phyloP scores from a whole-genome alignment of 2,888 invertebrate genomes.

The Agrochola macilenta region DNA sequence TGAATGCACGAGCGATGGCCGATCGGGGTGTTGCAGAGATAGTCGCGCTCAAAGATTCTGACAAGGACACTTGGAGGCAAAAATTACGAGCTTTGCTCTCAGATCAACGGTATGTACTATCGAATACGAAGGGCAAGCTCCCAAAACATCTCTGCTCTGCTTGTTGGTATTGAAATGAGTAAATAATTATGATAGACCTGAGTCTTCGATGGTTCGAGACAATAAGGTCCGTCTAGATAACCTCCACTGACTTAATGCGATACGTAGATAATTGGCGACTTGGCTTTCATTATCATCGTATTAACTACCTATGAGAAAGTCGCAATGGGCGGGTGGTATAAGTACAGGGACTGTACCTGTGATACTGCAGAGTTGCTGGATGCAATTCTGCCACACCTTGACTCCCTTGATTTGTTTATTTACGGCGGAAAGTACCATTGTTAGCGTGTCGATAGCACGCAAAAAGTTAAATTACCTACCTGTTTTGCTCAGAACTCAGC shows the following conservation, averaged over 20 bases:
- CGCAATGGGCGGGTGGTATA: slow-evolving; percentile 11
- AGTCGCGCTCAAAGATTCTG: slow-evolving; percentile 78
- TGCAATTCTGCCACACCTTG: background rate
- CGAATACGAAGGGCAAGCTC: background rate
- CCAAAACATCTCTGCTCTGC: background rate
- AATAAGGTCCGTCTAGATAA: slow-evolving; percentile 53
- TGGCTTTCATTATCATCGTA: slow-evolving; percentile 41
- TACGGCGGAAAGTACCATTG: background rate
- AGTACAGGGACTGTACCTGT: background rate
- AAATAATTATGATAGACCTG: slow-evolving; percentile 35
- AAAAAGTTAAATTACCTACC: background rate
- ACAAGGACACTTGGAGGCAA: slow-evolving; percentile 77
- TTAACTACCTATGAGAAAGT: slow-evolving; percentile 34
- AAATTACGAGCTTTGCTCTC: slow-evolving; percentile 83
- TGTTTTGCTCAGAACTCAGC: background rate
- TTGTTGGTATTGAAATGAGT: background rate
- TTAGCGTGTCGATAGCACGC: background rate
- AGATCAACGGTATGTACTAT: slow-evolving; percentile 45
- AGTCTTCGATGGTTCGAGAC: slow-evolving; percentile 35
- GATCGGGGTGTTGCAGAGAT: slow-evolving; percentile 87
- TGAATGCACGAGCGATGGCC: slow-evolving; percentile 89
- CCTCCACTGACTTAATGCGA: slow-evolving; percentile 60
- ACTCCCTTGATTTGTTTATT: background rate
- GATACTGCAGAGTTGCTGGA: background rate
- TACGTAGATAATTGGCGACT: slow-evolving; percentile 39